Conservation (phyloP, 2,888 invertebrate genomes). For the Molorchus minor region DNA sequence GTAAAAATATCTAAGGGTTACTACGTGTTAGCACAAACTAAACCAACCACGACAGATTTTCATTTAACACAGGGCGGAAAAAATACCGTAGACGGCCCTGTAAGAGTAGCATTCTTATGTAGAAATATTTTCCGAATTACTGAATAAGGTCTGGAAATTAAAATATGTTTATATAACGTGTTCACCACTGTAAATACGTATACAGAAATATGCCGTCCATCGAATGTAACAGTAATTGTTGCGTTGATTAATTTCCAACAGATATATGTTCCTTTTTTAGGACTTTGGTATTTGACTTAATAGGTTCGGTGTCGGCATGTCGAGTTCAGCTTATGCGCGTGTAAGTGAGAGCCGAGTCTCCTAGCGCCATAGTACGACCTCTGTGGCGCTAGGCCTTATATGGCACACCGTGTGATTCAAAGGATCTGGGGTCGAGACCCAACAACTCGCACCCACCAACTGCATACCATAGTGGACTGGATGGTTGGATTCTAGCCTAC, state of each 20-base stretch:
- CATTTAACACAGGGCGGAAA: no score
- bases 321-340: slow-evolving; percentile 5
- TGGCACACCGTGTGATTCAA: slow-evolving; percentile 54
- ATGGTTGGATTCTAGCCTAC: slow-evolving; percentile 38
- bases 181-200: no score
- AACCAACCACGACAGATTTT: no score
- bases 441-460: slow-evolving; percentile 53
- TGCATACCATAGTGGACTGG: slow-evolving; percentile 49
- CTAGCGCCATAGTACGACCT: slow-evolving; percentile 18
- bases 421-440: slow-evolving; percentile 44
- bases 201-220: no score
- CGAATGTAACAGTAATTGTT: slow-evolving; percentile 15
- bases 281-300: slow-evolving; percentile 22
- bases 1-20: no score
- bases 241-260: slow-evolving; percentile 11
- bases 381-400: slow-evolving; percentile 57
- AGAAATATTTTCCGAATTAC: no score
- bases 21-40: no score
- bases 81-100: no score
- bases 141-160: no score
- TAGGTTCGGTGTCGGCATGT: slow-evolving; percentile 17
- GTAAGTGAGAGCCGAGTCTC: slow-evolving; percentile 15
- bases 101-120: no score
- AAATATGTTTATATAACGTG: no score
- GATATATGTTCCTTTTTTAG: slow-evolving; percentile 20